phyloP scores from a whole-genome alignment of 2,113 vertebrate genomes.

The Alethe castanea region DNA sequence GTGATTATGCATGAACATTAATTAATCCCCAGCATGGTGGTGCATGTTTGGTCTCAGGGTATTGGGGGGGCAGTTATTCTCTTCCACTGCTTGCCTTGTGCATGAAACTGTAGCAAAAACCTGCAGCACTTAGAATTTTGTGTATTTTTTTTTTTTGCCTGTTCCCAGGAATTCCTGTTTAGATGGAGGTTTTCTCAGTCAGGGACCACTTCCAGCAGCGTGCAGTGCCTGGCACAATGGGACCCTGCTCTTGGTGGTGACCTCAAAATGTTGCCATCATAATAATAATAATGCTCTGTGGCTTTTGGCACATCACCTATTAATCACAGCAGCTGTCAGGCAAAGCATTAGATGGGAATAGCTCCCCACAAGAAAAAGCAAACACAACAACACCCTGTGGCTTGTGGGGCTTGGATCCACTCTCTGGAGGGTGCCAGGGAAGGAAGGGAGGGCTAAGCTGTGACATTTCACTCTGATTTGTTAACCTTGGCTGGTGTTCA shows the following conservation, averaged over 20 bases:
- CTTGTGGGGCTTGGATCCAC: slow-evolving; percentile 21
- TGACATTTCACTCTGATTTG: slow-evolving; percentile 58
- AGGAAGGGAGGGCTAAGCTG: slow-evolving; percentile 25
- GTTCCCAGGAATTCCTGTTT: neutral
- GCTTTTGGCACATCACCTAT: slow-evolving; percentile 55
- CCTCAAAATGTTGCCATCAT: slow-evolving; percentile 41
- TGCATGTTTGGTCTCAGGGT: neutral
- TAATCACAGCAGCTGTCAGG: slow-evolving; percentile 62
- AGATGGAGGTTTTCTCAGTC: neutral
- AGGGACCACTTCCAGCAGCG: neutral
- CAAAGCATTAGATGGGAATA: slow-evolving; percentile 26
- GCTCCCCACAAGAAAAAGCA: slow-evolving; percentile 60
- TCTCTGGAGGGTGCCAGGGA: slow-evolving; percentile 33
- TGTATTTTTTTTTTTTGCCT: neutral
- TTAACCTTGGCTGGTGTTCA: slow-evolving; percentile 55
- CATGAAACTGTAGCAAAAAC: neutral
- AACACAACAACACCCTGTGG: slow-evolving; percentile 41
- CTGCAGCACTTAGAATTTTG: neutral
- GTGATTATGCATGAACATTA: neutral
- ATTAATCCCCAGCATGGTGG: neutral
- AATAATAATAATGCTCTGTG: slow-evolving; percentile 47
- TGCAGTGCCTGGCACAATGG: neutral
- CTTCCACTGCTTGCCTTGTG: neutral
- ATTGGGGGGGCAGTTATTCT: neutral
- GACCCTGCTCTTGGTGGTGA: slow-evolving; percentile 29